Evolutionary conservation across 2,888 invertebrate species (phyloP), one percentile per base, ranked within the genome.

Genomic region (Saturnia pavonia): DNA sequence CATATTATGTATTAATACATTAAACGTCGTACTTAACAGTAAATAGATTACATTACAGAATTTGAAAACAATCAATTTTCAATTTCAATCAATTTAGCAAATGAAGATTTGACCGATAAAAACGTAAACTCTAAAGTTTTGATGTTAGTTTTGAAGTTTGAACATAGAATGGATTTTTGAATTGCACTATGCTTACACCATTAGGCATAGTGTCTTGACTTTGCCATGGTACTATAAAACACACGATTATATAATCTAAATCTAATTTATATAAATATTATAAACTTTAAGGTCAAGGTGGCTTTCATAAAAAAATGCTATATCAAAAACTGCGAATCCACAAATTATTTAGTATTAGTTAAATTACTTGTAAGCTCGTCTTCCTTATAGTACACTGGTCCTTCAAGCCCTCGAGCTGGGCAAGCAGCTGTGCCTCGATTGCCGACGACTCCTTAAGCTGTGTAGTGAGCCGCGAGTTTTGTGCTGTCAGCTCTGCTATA

Each of bases 361-460:
- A 12, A n/a, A 14, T 60, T 60, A 95, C 95, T 92, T 95, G 95
- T 81, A 97, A 95, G 80, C 96, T 97, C 71, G 96, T 96, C 87
- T 96, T 96, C 83, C 98, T 95, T 77, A 97, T 95, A 69, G 96
- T 96, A 82, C 97, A 97, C 88, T 98, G 98, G 87, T 98, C 98
- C 81, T 97, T 96, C 60, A 98, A 94, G 57, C 96, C 95, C 79
- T 97, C 96, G 51, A 99, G 95, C 91, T 99, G 97, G 70, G 96
- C 95, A 75, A 96, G 94, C 71, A 99, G 94, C 82, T 97, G 96
- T 72, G 96, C 96, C 90, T 98, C 98, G 68, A 96, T 95, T 74
- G 96, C 95, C 68, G 96, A 96, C 7, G 97, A 97, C 90, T 98
- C 97, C 88, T 97, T 97, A 72, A 99, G 95, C 89, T 98, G 98